Conservation (phyloP, 2,888 invertebrate species). For the Cerastis leucographa region DNA sequence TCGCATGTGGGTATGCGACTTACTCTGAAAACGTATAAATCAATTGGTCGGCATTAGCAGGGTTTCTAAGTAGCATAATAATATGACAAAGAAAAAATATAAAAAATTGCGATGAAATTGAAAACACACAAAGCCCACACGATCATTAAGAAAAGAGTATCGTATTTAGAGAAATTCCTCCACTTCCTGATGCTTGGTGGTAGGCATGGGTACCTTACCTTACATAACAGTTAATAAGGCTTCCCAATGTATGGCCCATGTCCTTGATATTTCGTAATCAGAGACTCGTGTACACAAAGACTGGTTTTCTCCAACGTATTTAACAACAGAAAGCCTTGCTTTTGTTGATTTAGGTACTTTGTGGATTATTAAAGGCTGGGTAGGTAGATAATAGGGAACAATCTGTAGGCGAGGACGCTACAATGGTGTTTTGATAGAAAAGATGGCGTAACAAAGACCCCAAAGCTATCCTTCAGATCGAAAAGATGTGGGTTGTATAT, state of each 20-base stretch:
- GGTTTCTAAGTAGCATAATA: neutral
- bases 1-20: too few species aligned
- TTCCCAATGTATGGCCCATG: slow-evolving; percentile 72
- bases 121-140: slow-evolving; percentile 4
- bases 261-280: slow-evolving; percentile 80
- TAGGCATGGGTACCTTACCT: slow-evolving; percentile 37
- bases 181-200: slow-evolving; percentile 13
- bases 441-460: neutral
- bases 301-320: slow-evolving; percentile 38
- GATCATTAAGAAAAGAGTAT: neutral
- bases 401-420: neutral
- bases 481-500: neutral
- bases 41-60: neutral
- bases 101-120: neutral
- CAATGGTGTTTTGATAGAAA: slow-evolving; percentile 2
- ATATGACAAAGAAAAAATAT: neutral
- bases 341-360: slow-evolving; percentile 20
- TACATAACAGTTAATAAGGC: slow-evolving; percentile 72
- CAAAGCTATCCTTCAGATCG: neutral
- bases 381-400: neutral
- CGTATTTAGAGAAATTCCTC: neutral
- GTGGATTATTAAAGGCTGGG: neutral
- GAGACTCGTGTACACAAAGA: slow-evolving; percentile 57
- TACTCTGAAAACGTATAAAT: neutral
- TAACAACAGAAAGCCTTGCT: slow-evolving; percentile 8